phyloP scores from a whole-genome alignment of 2,888 invertebrate genomes.

The Drosophila meridionalis region DNA sequence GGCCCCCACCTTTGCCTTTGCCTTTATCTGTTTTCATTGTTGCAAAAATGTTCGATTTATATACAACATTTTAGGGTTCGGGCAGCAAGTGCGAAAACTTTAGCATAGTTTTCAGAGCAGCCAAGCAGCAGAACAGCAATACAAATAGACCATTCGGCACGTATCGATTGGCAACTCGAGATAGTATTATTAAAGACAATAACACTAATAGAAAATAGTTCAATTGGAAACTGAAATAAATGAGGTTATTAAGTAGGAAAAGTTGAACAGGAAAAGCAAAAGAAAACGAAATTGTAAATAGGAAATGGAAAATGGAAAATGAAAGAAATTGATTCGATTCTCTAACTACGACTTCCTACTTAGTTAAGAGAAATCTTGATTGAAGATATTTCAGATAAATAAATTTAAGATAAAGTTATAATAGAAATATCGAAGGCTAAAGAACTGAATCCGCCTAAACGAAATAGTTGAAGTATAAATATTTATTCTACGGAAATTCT shows the following conservation, averaged over 20 bases:
- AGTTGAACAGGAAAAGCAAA: background rate
- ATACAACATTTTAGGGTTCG: slow-evolving; percentile 20
- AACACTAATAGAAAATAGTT: slow-evolving; percentile 13
- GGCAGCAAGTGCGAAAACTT: slow-evolving; percentile 38
- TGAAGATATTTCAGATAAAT: background rate
- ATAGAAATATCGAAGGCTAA: background rate
- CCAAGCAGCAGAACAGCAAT: slow-evolving; percentile 18
- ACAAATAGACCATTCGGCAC: slow-evolving; percentile 37
- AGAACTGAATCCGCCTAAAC: background rate
- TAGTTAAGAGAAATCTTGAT: background rate
- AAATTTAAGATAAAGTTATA: background rate
- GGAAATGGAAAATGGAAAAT: slow-evolving; percentile 3
- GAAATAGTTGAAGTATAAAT: background rate
- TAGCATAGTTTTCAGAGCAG: slow-evolving; percentile 53
- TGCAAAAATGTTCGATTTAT: slow-evolving; percentile 36
- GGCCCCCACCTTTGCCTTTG: background rate
- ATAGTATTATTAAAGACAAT: slow-evolving; percentile 8
- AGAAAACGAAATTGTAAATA: background rate
- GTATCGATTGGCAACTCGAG: slow-evolving; percentile 40
- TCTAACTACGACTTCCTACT: background rate
- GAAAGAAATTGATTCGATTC: background rate
- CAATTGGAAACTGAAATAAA: slow-evolving; percentile 5
- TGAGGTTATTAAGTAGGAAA: background rate
- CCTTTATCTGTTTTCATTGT: slow-evolving; percentile 24
- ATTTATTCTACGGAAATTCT: background rate